Evolutionary conservation across 2,888 invertebrate genomes (phyloP), one percentile per base, ranked within the genome.

Genomic region (Rambutsinella grinnellia): DNA sequence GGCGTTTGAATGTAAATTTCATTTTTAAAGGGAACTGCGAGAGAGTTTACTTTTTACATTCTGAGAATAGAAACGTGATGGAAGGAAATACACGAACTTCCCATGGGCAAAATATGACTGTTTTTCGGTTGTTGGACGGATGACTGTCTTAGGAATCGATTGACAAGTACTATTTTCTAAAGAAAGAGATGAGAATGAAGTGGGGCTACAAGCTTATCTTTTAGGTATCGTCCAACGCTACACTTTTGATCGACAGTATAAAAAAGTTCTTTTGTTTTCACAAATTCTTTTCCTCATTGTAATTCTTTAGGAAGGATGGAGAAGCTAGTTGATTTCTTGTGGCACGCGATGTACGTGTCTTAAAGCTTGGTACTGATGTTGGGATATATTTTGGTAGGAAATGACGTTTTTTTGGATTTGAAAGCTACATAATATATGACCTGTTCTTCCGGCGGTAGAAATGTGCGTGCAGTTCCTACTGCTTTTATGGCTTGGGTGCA

Each of bases 31-130:
- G 13, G 3, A 24, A 10, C 17, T 36, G 36, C n/a, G 15, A 21
- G n/a, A 21, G 15, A 36, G 36, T 13, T 13, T 36, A 36, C 36
- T 56, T 24, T 23, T 23, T 54, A 5, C 13, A 5, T 36, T 36
- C 36, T 36, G 6, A 36, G 36, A 17, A 17, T 49, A 10, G 49
- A 17, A 49, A 49, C 49, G 49, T 49, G 49, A 49, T 8, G 6
- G 49, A 49, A 36, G 49, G 49, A 49, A 13, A n/a, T 49, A 49
- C 49, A 49, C 49, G 49, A 49, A 49, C 36, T 57, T 57, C 57
- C 58, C 36, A 62, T 24, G 15, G 49, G 61, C 49, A 57, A 23
- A 54, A n/a, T 57, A 57, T 28, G 57, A 57, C 57, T 28, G 57
- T 23, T 58, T 8, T 8, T 15, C 2, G 15, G 26, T 24, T n/a